Evolutionary conservation across 2,113 vertebrate genomes (phyloP).

Genomic region (Cyprinodon tularosa): DNA sequence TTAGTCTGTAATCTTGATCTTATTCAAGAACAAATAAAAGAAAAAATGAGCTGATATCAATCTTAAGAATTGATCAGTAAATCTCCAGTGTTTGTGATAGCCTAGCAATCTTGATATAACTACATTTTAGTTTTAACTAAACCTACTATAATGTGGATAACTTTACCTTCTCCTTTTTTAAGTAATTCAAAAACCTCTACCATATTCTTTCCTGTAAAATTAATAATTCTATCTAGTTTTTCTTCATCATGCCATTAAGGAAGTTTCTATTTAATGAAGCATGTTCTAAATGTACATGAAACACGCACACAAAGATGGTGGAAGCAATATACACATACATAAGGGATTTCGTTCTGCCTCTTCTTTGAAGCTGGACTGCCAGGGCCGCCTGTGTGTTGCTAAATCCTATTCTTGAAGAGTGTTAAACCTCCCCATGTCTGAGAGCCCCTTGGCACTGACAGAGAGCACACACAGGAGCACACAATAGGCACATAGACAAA

Average conservation of each 20-base stretch:
- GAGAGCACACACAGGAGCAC: conserved; percentile 44
- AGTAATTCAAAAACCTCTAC: neutral
- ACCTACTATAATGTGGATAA: neutral
- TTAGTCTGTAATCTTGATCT: no score
- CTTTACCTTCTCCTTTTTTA: conserved; percentile 8
- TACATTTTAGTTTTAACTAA: neutral
- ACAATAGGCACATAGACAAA: conserved; percentile 60
- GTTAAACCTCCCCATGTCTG: conserved; percentile 61
- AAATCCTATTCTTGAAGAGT: conserved; percentile 74
- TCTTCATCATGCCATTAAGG: neutral
- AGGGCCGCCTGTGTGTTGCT: conserved; percentile 61
- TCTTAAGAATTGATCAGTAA: neutral
- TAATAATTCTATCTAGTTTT: neutral
- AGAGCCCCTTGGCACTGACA: conserved; percentile 64
- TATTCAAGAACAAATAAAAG: no score
- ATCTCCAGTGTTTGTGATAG: neutral
- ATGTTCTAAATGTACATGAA: conserved; percentile 43
- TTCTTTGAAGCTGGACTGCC: conserved; percentile 61
- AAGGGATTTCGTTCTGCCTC: conserved; percentile 50
- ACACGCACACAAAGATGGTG: conserved; percentile 35
- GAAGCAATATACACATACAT: conserved; percentile 32
- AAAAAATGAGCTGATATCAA: no score
- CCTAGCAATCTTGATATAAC: neutral
- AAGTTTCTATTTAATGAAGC: conserved; percentile 19
- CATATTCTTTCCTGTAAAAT: neutral